A percentile compares a stretch with the other conserved stretches of the same genome.
These are phyloP conservation scores for Mormyrus iriodes DNA, from an alignment of 2,113 vertebrate genomes.

Conservation along the genomic window DNA sequence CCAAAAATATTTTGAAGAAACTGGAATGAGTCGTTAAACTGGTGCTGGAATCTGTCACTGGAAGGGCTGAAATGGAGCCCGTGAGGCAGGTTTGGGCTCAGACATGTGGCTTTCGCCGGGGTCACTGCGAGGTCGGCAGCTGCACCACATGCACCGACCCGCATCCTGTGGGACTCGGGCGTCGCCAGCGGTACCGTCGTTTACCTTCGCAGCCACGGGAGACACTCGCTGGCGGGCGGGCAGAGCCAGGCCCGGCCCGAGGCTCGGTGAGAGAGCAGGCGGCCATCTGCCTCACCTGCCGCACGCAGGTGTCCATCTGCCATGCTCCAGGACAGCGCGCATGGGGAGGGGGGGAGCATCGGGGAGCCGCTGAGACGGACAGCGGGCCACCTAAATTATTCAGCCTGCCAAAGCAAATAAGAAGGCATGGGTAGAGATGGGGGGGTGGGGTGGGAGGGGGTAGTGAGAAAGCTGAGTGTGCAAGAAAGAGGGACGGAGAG, in stretches of 20 bases:
- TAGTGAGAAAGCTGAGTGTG: background rate
- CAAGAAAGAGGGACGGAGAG: background rate
- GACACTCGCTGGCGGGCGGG: constrained; percentile 72
- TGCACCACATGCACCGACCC: background rate
- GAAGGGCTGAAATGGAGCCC: background rate
- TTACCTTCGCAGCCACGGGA: constrained; percentile 53
- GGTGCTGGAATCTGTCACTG: background rate
- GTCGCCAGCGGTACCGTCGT: background rate
- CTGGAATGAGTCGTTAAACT: background rate
- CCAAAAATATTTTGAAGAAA: background rate
- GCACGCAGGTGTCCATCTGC: constrained; percentile 75
- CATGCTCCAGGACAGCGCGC: constrained; percentile 60
- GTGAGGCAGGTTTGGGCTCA: background rate
- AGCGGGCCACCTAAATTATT: constrained; percentile 71
- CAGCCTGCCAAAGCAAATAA: constrained; percentile 66
- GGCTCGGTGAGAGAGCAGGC: constrained; percentile 59
- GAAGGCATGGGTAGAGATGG: background rate
- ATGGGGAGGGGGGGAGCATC: constrained; percentile 58
- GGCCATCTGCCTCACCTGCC: constrained; percentile 83
- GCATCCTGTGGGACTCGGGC: background rate
- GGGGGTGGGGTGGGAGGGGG: constrained; percentile 31
- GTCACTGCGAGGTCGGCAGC: background rate
- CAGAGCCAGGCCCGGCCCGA: constrained; percentile 40
- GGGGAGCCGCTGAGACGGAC: constrained; percentile 45
- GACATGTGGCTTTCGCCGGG: constrained; percentile 24